Conservation (phyloP, 2,113 vertebrate genomes). For the Puma concolor region DNA sequence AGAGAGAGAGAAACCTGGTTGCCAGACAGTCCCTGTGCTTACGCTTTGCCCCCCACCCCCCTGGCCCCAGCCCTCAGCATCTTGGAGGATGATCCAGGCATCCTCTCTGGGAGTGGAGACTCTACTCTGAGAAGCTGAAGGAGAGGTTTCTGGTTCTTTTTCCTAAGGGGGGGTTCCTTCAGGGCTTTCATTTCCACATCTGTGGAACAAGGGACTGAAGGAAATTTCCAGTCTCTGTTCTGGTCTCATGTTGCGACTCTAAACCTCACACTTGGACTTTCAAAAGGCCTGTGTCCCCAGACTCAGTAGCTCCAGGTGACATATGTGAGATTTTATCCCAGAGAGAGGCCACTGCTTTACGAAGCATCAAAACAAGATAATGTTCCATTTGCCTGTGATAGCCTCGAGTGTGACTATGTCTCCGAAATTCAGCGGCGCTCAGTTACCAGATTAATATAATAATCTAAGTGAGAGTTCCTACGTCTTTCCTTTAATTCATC, state of each 20-base stretch:
- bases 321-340: background rate
- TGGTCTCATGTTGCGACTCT: background rate
- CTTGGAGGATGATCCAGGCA: background rate
- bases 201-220: background rate
- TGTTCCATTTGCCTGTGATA: background rate
- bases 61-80: rapidly evolving
- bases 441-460: background rate
- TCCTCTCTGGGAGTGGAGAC: background rate
- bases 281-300: background rate
- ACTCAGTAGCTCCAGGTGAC: too few relatives aligned
- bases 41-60: too few relatives aligned
- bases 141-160: background rate
- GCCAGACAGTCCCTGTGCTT: background rate
- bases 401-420: background rate
- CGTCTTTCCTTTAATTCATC: background rate
- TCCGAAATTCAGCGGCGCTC: background rate
- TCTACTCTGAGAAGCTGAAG: background rate
- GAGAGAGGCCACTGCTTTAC: background rate
- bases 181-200: background rate
- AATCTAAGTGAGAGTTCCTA: background rate
- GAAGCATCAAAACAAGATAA: background rate
- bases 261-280: background rate
- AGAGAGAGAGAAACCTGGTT: too few relatives aligned
- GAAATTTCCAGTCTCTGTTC: background rate
- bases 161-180: background rate